Evolutionary conservation across 2,888 invertebrate species (phyloP).

Genomic region (Eretmocerus hayati): DNA sequence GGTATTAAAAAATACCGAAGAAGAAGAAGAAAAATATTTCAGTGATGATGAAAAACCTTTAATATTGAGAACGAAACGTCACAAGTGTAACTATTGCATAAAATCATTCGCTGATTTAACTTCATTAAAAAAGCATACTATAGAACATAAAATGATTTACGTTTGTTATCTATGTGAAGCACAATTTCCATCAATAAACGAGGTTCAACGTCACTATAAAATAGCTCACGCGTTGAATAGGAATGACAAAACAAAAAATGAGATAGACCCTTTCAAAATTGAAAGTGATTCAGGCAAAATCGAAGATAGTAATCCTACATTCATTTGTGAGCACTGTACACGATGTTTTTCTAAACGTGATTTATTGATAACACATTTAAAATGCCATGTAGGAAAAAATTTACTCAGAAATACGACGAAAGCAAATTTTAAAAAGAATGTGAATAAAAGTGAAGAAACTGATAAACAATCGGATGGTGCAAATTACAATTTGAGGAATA

Average conservation of each 20-base stretch:
- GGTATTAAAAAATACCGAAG: conserved; percentile 7
- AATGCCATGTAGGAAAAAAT: too few species aligned
- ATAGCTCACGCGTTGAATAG: conserved; percentile 14
- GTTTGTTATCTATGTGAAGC: conserved; percentile 38
- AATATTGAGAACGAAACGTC: conserved; percentile 31
- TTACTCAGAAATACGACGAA: conserved; percentile 29
- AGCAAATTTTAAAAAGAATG: conserved; percentile 17
- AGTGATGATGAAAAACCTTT: conserved; percentile 35
- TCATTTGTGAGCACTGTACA: conserved; percentile 17
- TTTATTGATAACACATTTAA: too few species aligned
- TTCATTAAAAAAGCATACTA: conserved; percentile 32
- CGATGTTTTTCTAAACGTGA: too few species aligned
- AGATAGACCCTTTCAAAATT: too few species aligned
- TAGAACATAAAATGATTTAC: conserved; percentile 31
- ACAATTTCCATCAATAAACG: conserved; percentile 31
- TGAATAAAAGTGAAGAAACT: conserved; percentile 9
- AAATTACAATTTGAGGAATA: too few species aligned
- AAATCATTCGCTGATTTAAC: conserved; percentile 33
- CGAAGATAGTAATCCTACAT: conserved; percentile 7
- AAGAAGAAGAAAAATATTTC: conserved; percentile 20
- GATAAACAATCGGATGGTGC: conserved; percentile 1
- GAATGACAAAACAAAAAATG: too few species aligned
- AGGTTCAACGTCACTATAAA: conserved; percentile 31
- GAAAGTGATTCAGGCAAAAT: conserved; percentile 17
- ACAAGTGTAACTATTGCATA: conserved; percentile 35